Evolutionary conservation across 2,797 vertebrate genomes (phyloP).

Genomic region (Arremon aurantiirostris): DNA sequence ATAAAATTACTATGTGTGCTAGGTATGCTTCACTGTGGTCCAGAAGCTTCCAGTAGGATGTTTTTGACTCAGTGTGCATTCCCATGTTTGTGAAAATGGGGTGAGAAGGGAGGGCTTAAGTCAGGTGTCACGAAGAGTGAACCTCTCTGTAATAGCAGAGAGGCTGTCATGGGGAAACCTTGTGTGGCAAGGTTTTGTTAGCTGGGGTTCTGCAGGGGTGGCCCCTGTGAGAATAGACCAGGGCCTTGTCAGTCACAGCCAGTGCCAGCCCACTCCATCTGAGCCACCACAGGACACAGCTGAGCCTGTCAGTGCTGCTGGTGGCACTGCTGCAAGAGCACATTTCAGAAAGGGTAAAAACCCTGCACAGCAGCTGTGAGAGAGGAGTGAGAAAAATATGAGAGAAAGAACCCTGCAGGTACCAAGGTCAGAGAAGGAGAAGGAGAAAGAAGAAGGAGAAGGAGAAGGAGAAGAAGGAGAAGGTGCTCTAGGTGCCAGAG

Average conservation of each 20-base stretch:
- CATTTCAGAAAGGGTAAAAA: not conserved
- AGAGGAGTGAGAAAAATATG: not conserved
- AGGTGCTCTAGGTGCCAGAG: not conserved
- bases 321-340: not conserved
- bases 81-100: not conserved
- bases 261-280: not conserved
- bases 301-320: fast-evolving
- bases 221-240: not conserved
- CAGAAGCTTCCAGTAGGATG: not conserved
- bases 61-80: not conserved
- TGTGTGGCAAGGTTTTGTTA: not conserved
- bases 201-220: not conserved
- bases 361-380: not conserved
- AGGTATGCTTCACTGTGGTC: not conserved
- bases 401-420: not conserved
- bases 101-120: not conserved
- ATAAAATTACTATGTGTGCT: not conserved
- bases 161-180: not conserved
- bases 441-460: no score
- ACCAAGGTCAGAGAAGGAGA: not conserved
- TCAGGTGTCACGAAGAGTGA: not conserved
- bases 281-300: not conserved
- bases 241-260: fast-evolving
- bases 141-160: not conserved
- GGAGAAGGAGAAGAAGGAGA: no score